Base-by-base conservation (phyloP, 2,113 vertebrate species). In the Malaclemys terrapin region DNA sequence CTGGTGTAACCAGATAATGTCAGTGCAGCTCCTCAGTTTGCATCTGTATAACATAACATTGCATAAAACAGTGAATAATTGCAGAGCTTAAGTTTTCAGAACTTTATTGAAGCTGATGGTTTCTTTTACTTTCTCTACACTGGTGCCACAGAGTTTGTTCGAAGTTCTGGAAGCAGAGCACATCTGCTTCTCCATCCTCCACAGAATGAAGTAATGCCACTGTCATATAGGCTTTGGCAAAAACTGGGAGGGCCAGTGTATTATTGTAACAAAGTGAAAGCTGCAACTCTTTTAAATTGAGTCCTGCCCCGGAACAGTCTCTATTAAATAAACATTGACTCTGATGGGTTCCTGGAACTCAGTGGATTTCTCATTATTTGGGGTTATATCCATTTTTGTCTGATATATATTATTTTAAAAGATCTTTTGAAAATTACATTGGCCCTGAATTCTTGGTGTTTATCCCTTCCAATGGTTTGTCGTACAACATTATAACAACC, bases 191-290 rank as follows among this genome's bases (percentile, higher is more conserved):
- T 78, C 12, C 38, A 78, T 27, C 12, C 13, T 89, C 53, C 83
- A 78, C 87, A 80, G 54, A 38, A 27, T 53, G 17, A 49, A 91
- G 52, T 49, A 65, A 62, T 53, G 24, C 59, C 85, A 54, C 49
- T 81, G 87, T 76, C 5, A 89, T 83, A 86, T 75, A 90, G 79
- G 17, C 75, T 80, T 0, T 88, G 84, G 47, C 0, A 0, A 45
- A 84, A 62, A 29, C 2, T 1, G 81, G 35, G 49, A 76, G 38
- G 90, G 47, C 50, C 82, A 76, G 11, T 35, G 0, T 85, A 3
- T 87, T 94, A 72, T 80, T 91, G 27, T 87, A 88, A 86, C 38
- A 42, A 78, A 22, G 81, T 82, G 72, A 52, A 90, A 93, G 62
- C 76, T 93, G 93, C 87, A 72, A 42, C 22, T 38, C 69, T 47